These are phyloP conservation scores for Leucania comma DNA, from an alignment of 2,888 invertebrate genomes.

Conservation along the genomic window DNA sequence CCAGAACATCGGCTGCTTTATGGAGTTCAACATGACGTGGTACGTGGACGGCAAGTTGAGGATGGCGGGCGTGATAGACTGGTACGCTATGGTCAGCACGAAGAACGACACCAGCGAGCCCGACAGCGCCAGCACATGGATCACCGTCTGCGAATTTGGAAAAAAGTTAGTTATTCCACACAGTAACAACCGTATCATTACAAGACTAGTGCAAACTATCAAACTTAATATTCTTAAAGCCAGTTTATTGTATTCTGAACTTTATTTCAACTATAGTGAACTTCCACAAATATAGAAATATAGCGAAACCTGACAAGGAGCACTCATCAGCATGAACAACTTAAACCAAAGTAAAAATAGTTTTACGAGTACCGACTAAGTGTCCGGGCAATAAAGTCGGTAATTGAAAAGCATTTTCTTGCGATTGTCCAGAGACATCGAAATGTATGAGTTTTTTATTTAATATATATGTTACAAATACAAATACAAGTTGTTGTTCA, in stretches of 20 bases:
- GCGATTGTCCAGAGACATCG: no score
- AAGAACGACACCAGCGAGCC: slow-evolving; percentile 96
- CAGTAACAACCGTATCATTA: neutral
- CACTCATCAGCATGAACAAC: no score
- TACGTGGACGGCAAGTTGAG: slow-evolving; percentile 96
- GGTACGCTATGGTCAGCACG: slow-evolving; percentile 95
- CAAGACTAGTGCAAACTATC: neutral
- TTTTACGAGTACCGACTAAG: no score
- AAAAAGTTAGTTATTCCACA: neutral
- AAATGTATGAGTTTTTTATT: no score
- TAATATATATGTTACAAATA: no score
- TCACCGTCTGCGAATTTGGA: slow-evolving; percentile 91
- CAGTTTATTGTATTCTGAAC: neutral
- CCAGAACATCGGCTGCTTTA: slow-evolving; percentile 95
- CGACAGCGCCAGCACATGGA: slow-evolving; percentile 94
- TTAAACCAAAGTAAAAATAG: no score
- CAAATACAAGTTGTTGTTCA: no score
- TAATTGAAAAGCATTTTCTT: no score
- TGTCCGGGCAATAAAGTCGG: no score
- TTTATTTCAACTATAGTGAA: neutral
- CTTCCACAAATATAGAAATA: no score
- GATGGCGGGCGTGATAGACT: slow-evolving; percentile 95
- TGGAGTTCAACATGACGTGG: slow-evolving; percentile 95
- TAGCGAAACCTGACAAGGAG: no score
- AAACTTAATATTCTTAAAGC: neutral